Evolutionary conservation across 2,797 vertebrate species (phyloP), one percentile per base, ranked within the genome.

Genomic region (Pipistrellus pygmaeus): DNA sequence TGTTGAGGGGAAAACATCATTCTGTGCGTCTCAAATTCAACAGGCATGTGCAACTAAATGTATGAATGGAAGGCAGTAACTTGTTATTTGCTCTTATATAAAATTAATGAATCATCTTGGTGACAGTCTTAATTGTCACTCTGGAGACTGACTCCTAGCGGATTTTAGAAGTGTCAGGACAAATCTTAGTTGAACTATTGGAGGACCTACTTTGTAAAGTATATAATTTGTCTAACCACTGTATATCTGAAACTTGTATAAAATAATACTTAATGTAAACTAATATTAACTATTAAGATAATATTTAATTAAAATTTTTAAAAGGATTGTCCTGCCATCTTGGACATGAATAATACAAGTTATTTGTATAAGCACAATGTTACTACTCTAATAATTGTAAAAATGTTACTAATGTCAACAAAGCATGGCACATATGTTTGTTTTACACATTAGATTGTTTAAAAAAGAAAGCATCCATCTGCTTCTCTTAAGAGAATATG

Each of bases 131-230:
- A 15, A 38, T 57, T 84, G 17, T 35, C 53, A 3, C 51, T 7
- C 15, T 30, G 23, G 72, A 41, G 48, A 81, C 4, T 48, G 8
- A 48, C n/a, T 85, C 62, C 21, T 89, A 1, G 41, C 81, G 15
- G 60, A 27, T 91, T 96, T 96, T 73, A 93, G 60, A 55, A 4
- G 10, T 93, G 57, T 76, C 32, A 92, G 62, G 85, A 46, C 7
- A 46, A 71, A 80, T 53, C 53, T 41, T 83, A n/a, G 69, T 77
- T 32, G 11, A 53, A 53, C 23, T 77, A 53, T 35, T 6, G 0
- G 73, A 77, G n/a, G n/a, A 48, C 13, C 73, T 77, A 23, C n/a
- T 53, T 32, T 53, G n/a, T 53, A 77, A 69, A 53, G 48, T 53
- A 53, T 53, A 77, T 53, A 48, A 53, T 32, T 32, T 77, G 73